These are phyloP conservation scores for Amphiprion ocellaris DNA, from an alignment of 2,113 vertebrate genomes.

Conservation along the genomic window DNA sequence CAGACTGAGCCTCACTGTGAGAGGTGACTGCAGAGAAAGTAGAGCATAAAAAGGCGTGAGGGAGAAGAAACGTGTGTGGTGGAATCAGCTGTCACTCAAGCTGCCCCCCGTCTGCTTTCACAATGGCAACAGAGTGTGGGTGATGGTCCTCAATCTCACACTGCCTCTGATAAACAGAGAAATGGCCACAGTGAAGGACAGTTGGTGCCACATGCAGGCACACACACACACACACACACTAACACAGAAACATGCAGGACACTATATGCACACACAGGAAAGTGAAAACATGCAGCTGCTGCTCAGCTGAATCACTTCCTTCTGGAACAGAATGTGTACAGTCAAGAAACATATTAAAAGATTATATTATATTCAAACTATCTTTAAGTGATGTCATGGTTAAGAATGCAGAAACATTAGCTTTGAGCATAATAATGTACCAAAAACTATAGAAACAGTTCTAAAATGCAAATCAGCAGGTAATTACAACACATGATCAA, in stretches of 20 bases:
- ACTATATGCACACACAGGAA: not conserved
- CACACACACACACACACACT: not conserved
- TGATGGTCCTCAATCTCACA: constrained; percentile 72
- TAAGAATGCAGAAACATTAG: not conserved
- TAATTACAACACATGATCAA: not conserved
- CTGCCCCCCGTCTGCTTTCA: constrained; percentile 58
- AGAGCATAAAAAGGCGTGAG: constrained; percentile 18
- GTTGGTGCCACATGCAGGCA: constrained; percentile 4
- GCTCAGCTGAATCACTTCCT: constrained; percentile 21
- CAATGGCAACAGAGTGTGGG: constrained; percentile 74
- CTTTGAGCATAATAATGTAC: not conserved
- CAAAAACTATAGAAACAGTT: not conserved
- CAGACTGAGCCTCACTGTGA: not conserved
- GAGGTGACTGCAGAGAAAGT: constrained; percentile 5
- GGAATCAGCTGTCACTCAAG: constrained; percentile 74
- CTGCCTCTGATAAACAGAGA: constrained; percentile 61
- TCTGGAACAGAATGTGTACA: not conserved
- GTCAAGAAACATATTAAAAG: not conserved
- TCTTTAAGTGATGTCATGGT: not conserved
- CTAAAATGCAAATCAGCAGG: not conserved
- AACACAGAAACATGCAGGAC: not conserved
- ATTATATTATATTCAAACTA: not conserved
- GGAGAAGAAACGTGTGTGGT: constrained; percentile 43
- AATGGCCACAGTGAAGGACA: constrained; percentile 59
- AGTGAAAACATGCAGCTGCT: constrained; percentile 21